These are phyloP conservation scores for Marasmarcha lunaedactyla DNA, from an alignment of 2,888 invertebrate genomes.

Conservation along the genomic window DNA sequence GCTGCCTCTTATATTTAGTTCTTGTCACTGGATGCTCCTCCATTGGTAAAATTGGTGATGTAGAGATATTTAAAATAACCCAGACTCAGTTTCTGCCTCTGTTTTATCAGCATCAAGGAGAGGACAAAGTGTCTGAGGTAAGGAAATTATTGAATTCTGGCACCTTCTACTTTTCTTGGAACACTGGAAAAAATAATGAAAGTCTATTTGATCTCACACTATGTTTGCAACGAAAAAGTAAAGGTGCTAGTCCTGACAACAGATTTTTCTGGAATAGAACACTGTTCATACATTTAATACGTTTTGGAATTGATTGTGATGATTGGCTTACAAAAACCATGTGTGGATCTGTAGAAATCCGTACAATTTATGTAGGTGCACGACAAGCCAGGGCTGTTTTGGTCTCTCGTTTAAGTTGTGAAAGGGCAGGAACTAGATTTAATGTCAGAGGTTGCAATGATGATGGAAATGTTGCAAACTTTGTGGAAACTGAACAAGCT, in stretches of 20 bases:
- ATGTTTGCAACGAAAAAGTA: conserved; percentile 90
- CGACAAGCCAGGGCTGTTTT: conserved; percentile 95
- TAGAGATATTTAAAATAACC: conserved; percentile 95
- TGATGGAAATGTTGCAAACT: conserved; percentile 99
- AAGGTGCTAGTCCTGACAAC: conserved; percentile 87
- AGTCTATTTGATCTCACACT: conserved; percentile 89
- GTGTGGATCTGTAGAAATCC: conserved; percentile 97
- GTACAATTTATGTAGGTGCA: conserved; percentile 98
- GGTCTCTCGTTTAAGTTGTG: conserved; percentile 95
- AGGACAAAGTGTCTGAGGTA: conserved; percentile 73
- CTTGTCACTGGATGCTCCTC: conserved; percentile 96
- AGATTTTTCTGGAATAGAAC: conserved; percentile 99
- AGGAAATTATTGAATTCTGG: conserved; percentile 96
- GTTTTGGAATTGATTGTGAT: conserved; percentile 90
- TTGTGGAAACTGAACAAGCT: conserved; percentile 99
- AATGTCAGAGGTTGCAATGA: conserved; percentile 99
- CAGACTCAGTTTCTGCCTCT: conserved; percentile 92
- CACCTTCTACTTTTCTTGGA: conserved; percentile 97
- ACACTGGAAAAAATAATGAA: conserved; percentile 52
- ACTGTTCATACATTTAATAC: conserved; percentile 91
- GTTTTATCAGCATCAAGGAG: conserved; percentile 75
- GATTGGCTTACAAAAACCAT: conserved; percentile 95
- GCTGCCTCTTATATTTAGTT: conserved; percentile 87
- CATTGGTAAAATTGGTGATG: conserved; percentile 94
- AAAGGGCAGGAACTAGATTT: conserved; percentile 97